Evolutionary conservation across 2,888 invertebrate genomes (phyloP), one percentile per base, ranked within the genome.

Genomic region (Amiota communis): DNA sequence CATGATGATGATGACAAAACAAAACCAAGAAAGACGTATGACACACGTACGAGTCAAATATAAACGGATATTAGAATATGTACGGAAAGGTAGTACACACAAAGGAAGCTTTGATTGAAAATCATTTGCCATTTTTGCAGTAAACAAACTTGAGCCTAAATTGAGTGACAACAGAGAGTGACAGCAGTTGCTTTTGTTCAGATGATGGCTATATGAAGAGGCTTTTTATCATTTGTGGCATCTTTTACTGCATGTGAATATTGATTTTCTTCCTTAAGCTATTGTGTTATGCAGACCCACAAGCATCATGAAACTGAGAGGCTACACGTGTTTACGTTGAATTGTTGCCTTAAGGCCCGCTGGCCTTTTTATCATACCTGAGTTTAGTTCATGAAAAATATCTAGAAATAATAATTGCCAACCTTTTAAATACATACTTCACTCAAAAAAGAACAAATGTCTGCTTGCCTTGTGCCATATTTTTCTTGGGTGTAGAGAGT

Each of bases 371-470:
- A 6, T 36, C 36, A 36, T 36, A 36, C 36, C 36, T 36, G 6
- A 6, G 36, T 6, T 36, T 36, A 4, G 36, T 36, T 36, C 6
- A 36, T 36, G 36, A 36, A 6, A 20, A 59, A 59, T 59, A 59
- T 51, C n/a, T 6, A 6, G 36, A 36, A 36, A 36, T 70, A 36
- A 71, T 76, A 71, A 74, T 74, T 76, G 72, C 67, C 57, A 72
- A 57, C 70, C 70, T 73, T 76, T 71, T 36, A 72, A 46, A 68
- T 77, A 36, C 77, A 68, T 77, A 36, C 77, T 78, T 76, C 75
- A 76, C 75, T 78, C 68, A 76, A 78, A 68, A 74, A 72, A 70
- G 63, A 72, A 75, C 72, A 73, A 65, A 67, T 74, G 70, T 67
- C 20, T 23, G 11, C 8, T 47, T 36, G 36, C 36, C 2, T 36